phyloP scores from a whole-genome alignment of 2,113 vertebrate genomes.

The Mesocricetus auratus region DNA sequence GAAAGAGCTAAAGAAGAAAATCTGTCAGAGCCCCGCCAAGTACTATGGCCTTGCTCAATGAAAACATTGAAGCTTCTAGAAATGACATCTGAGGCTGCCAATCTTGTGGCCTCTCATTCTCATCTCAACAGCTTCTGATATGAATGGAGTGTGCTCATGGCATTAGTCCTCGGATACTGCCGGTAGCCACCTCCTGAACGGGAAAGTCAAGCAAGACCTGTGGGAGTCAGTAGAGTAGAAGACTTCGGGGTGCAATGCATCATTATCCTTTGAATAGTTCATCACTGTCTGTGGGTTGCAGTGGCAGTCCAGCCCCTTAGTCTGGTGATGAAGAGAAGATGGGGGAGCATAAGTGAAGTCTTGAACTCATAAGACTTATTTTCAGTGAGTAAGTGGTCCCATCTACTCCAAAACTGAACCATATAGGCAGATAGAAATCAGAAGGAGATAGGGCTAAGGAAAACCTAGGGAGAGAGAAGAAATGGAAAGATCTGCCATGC shows the following conservation, averaged over 20 bases:
- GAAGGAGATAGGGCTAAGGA: not conserved
- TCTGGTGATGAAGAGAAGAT: not conserved
- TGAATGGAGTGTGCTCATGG: accelerated
- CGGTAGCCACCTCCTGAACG: not conserved
- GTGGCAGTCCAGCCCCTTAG: not conserved
- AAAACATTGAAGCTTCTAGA: too few relatives aligned
- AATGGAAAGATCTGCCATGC: not conserved
- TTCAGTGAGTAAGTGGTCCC: not conserved
- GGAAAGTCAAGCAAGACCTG: not conserved
- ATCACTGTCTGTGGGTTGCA: not conserved
- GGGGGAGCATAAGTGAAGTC: not conserved
- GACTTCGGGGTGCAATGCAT: not conserved
- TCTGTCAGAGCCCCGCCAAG: not conserved
- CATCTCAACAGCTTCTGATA: not conserved
- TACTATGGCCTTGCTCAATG: not conserved
- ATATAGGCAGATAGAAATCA: not conserved
- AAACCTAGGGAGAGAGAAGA: not conserved
- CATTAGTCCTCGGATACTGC: not conserved
- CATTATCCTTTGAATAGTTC: too few relatives aligned
- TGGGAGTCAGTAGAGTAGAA: too few relatives aligned
- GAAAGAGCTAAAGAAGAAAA: not conserved
- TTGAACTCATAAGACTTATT: not conserved
- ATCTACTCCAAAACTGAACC: not conserved
- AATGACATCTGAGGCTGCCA: not conserved
- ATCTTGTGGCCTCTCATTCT: not conserved